A percentile compares a stretch with the other conserved stretches of the same genome.
phyloP scores from a whole-genome alignment of 2,797 vertebrate species.

The Carcharodon carcharias region DNA sequence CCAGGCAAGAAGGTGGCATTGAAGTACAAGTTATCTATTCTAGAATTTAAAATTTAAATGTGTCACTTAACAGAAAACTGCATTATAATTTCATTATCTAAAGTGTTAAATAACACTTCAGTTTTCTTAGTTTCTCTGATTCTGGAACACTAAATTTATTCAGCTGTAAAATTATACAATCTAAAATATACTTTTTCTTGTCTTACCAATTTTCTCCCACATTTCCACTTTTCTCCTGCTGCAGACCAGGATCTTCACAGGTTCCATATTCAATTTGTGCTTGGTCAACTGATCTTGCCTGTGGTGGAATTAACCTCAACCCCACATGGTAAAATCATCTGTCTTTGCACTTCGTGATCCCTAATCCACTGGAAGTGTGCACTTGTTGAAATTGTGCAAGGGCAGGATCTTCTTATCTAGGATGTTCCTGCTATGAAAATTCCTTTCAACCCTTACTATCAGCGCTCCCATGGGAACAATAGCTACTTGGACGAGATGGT shows the following conservation, averaged over 20 bases:
- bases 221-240: neutral
- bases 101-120: conserved; percentile 20
- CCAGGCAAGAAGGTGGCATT: neutral
- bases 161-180: conserved; percentile 12
- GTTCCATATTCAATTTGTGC: neutral
- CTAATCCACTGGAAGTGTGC: neutral
- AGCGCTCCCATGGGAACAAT: neutral
- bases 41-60: neutral
- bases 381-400: neutral
- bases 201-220: neutral
- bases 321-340: neutral
- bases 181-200: neutral
- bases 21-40: neutral
- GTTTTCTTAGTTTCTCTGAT: conserved; percentile 11
- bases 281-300: neutral
- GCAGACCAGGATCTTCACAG: neutral
- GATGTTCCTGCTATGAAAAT: neutral
- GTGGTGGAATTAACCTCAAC: neutral
- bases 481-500: neutral
- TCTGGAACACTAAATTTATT: conserved; percentile 19
- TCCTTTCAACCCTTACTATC: neutral
- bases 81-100: too few relatives aligned
- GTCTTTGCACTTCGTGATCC: neutral
- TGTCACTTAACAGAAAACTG: neutral
- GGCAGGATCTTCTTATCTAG: neutral